Percentiles rank a stretch among this genome's conserved stretches.
Conservation (phyloP, 92 coral and sea anemone species). For the Porites divaricata region DNA sequence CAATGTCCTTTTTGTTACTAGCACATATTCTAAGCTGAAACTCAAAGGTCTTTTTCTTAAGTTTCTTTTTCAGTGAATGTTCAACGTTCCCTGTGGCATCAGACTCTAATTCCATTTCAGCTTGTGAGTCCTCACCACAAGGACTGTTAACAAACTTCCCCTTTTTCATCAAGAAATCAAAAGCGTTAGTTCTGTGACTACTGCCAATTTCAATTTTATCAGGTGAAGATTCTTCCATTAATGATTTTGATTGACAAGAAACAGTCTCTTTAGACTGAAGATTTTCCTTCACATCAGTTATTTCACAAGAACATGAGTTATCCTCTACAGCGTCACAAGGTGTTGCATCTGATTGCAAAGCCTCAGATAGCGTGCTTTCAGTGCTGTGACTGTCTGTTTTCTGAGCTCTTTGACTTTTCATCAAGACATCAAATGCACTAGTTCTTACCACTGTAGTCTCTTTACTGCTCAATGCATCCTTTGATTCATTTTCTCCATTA, state of each 20-base stretch:
- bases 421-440: constrained; percentile 79
- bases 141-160: constrained; percentile 5
- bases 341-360: not conserved
- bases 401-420: constrained; percentile 55
- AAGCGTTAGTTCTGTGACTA: constrained; percentile 25
- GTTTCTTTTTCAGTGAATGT: not conserved
- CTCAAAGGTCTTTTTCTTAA: constrained; percentile 33
- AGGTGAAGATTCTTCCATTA: not conserved
- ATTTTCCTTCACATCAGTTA: constrained; percentile 1
- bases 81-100: not conserved
- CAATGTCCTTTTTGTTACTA: constrained; percentile 3
- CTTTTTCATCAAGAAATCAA: constrained; percentile 39
- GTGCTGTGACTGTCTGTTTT: not conserved
- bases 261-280: not conserved
- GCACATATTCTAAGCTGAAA: constrained; percentile 32
- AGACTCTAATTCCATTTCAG: constrained; percentile 7
- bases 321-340: not conserved
- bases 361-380: not conserved
- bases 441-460: constrained; percentile 6
- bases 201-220: not conserved
- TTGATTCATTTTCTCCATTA: not conserved
- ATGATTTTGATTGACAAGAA: not conserved
- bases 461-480: not conserved
- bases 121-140: not conserved
- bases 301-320: not conserved